Evolutionary conservation across 2,797 vertebrate species (phyloP), one percentile per base, ranked within the genome.

Genomic region (Sciurus carolinensis): DNA sequence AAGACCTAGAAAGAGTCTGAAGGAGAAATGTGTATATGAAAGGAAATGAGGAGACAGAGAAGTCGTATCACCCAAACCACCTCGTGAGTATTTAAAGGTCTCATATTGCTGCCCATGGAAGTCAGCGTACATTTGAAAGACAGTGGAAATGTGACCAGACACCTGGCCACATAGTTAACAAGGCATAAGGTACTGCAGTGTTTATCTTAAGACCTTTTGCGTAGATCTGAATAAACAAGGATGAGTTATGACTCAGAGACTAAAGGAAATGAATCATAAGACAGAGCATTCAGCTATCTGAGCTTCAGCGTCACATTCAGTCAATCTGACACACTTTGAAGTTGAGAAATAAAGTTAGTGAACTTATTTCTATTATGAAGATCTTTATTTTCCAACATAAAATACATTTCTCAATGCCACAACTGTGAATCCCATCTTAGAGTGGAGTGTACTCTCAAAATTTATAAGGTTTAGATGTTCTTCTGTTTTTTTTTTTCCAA

Each of bases 231-330:
- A 95, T 84, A 89, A 95, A 86, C 80, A 95, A 96, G 96, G 67
- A 96, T 11, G 97, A 97, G 44, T 96, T 95, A 94, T 98, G 98
- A 98, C 93, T 98, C 98, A 98, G 89, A 30, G 12, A 76, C 69
- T 86, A 62, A 94, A 97, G 97, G 98, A 98, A 98, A 96, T 98
- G 98, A 98, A 94, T 98, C 98, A 98, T 2, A 18, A 84, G 95
- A 91, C 57, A 85, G 89, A 91, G 44, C 73, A 88, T 84, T 93
- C 95, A 26, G 5, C 75, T 82, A 47, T 86, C 86, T 73, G 79
- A 96, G 87, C 85, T 89, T 90, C 80, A 96, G 82, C 79, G 85
- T 94, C 94, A 96, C 57, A 84, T 13, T 33, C 82, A 97, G 83
- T 81, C 94, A 91, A 95, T 62, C 91, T 91, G 94, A 96, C 77